Base-by-base conservation (phyloP, 2,888 invertebrate genomes). In the Lepidonotus clava region DNA sequence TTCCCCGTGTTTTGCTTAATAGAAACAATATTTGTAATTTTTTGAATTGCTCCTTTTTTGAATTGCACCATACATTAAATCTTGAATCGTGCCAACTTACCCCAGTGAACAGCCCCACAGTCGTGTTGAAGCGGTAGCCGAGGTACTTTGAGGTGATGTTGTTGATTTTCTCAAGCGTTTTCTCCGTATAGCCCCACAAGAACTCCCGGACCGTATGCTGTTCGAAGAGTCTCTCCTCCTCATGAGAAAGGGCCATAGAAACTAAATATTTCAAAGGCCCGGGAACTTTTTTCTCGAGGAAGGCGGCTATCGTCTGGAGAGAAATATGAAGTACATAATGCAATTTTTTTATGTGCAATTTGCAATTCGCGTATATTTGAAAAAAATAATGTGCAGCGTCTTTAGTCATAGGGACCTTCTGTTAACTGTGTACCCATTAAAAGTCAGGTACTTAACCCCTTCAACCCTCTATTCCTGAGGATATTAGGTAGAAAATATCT, bases 111-210 rank as follows among this genome's bases (percentile, higher is more conserved):
- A 83, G 38, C 0, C 83, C 80, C 5, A 80, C 80, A 1, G 80
- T 80, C 5, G 80, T 80, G 41, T 41, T 80, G 80, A 80, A 28
- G 80, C 32, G 24, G 46, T 80, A 80, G n/a, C 21, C 1, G 34
- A 86, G 61, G 36, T 66, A 86, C 21, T 76, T 36, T 77, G 53
- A 24, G 0, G 87, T 76, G 36, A 76, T 8, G 21, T 71, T 32
- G 61, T 87, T 87, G n/a, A 87, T 76, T 18, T 53, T 28, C 34
- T 71, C 46, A 0, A 87, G 36, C 1, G 56, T n/a, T 0, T 46
- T 46, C 18, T 84, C 85, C 24, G 71, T n/a, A 32, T 76, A 87
- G 38, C 87, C 87, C 87, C 87, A 87, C 36, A 87, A 77, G 28
- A 67, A 87, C 18, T 41, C 87, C 6, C 8, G 24, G 8, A 87